phyloP scores from a whole-genome alignment of 2,888 invertebrate genomes.

The Pegoplata infirma region DNA sequence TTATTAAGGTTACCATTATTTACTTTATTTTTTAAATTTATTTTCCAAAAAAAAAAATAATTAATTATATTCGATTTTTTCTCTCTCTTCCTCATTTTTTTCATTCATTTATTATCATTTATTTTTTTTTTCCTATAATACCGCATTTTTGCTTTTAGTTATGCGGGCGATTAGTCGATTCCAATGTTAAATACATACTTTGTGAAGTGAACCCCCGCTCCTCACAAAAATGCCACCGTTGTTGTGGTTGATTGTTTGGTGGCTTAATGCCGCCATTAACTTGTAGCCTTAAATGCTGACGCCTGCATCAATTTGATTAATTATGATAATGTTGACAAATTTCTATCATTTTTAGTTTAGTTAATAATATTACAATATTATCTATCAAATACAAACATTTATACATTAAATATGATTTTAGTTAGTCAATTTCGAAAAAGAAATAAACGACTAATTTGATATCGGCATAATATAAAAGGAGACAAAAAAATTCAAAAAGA shows the following conservation, averaged over 20 bases:
- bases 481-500: neutral
- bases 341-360: conserved; percentile 59
- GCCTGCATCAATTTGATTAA: conserved; percentile 66
- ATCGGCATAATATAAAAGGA: neutral
- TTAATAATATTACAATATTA: conserved; percentile 50
- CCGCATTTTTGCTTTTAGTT: conserved; percentile 53
- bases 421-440: neutral
- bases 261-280: conserved; percentile 18
- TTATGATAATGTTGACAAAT: conserved; percentile 64
- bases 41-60: conserved; percentile 28
- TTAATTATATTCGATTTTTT: conserved; percentile 51
- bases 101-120: conserved; percentile 63
- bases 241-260: neutral
- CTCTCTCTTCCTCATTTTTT: neutral
- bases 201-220: too few relatives aligned
- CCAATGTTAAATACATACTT: conserved; percentile 5
- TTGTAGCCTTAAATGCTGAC: conserved; percentile 48
- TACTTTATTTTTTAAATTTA: neutral
- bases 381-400: conserved; percentile 23
- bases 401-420: neutral
- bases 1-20: conserved; percentile 16
- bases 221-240: neutral
- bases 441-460: neutral
- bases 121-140: conserved; percentile 59
- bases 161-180: conserved; percentile 56